Percentiles rank a stretch among this genome's conserved stretches.
Conservation (phyloP, 1,140 invertebrate species). For the Calliphora vicina region DNA sequence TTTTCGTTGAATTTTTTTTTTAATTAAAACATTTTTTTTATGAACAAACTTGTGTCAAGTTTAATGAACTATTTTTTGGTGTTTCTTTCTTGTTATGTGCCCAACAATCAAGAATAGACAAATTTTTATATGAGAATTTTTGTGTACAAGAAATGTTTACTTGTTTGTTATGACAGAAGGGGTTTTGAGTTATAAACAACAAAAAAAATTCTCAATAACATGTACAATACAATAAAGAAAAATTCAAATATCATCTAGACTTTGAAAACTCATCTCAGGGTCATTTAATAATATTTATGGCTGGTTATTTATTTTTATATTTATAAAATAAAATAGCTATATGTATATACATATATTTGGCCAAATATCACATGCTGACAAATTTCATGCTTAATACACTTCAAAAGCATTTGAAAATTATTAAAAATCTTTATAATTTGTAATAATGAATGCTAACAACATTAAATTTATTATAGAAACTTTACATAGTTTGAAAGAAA, state of each 20-base stretch:
- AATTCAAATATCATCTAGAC: background rate
- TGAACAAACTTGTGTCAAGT: conserved; percentile 5
- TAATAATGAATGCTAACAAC: background rate
- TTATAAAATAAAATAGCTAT: too few species aligned
- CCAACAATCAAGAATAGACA: background rate
- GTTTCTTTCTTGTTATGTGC: background rate
- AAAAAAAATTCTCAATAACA: background rate
- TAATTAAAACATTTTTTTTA: background rate
- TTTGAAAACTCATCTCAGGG: background rate
- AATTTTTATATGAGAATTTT: background rate
- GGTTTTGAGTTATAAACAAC: background rate
- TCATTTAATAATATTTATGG: background rate
- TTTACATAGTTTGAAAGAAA: background rate
- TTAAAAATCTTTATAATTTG: background rate
- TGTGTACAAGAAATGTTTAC: background rate
- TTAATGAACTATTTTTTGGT: background rate
- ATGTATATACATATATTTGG: background rate
- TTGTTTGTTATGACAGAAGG: background rate
- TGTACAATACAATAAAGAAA: background rate
- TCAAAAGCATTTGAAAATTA: background rate
- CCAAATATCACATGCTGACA: background rate
- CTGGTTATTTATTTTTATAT: background rate
- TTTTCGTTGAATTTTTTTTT: background rate
- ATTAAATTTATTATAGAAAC: background rate
- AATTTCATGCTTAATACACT: background rate